Base-by-base conservation (phyloP, 2,888 invertebrate genomes). In the Coronaproctus castanopsis region DNA sequence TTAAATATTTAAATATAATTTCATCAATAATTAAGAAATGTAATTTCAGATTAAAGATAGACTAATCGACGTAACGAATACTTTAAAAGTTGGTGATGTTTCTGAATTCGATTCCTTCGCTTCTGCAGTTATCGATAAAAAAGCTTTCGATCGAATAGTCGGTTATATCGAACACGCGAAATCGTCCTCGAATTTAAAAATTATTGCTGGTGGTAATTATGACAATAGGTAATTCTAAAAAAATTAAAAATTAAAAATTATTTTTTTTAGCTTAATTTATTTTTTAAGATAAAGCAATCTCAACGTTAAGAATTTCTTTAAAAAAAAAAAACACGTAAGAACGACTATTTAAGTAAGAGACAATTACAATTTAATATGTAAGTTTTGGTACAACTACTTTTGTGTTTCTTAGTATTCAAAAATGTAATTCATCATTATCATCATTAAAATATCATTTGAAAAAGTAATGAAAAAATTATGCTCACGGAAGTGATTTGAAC, bases 71-170 rank as follows among this genome's bases (percentile, higher is more conserved):
- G 80, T 81, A 64, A 77, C 82, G 8, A 74, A 79, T 52, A 77
- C 84, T 67, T 73, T 98, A 55, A 92, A 88, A 73, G 77, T 96
- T 62, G 96, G 91, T 14, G 88, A 95, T 69, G 83, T 85, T 0
- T 75, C 81, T 48, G 87, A 95, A 68, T 83, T 82, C 65, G 80
- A 81, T 63, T 76, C 80, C 3, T 98, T 97, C 71, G 79, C 86
- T 58, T 87, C 87, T n/a, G 95, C 97, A 52, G 98, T 99, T 2
- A 99, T 98, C 69, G 97, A 99, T 72, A 86, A 85, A 53, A 85
- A 82, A 69, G 92, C 98, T 8, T 98, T 87, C 74, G 80, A 81
- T 54, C 80, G 96, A 67, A 95, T 95, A 70, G 80, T 83, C 61
- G 76, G 82, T 14, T 97, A 95, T 71, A 85, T 98, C 65, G 86